These are phyloP conservation scores for Caenorhabditis becei DNA, from an alignment of 2,888 invertebrate species.

Conservation along the genomic window DNA sequence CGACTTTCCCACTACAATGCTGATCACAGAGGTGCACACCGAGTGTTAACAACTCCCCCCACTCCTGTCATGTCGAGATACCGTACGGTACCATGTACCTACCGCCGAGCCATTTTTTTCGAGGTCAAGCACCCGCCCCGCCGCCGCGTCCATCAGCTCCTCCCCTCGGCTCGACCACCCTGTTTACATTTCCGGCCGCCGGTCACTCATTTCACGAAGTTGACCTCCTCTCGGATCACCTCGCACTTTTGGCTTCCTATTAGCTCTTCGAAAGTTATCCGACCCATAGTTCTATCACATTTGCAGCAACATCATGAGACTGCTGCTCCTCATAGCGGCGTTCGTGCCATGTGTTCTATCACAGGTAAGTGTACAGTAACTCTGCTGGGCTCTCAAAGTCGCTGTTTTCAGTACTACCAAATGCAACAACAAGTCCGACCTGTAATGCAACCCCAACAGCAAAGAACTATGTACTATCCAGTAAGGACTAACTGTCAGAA, in stretches of 20 bases:
- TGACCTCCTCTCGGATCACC: slow-evolving; percentile 52
- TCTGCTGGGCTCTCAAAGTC: no score
- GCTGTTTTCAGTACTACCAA: slow-evolving; percentile 49
- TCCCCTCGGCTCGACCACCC: slow-evolving; percentile 52
- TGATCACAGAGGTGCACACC: slow-evolving; percentile 6
- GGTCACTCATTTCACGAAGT: slow-evolving; percentile 64
- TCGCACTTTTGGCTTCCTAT: slow-evolving; percentile 46
- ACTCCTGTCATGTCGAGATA: slow-evolving; percentile 16
- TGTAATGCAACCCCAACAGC: slow-evolving; percentile 59
- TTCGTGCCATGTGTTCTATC: slow-evolving; percentile 51
- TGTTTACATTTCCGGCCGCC: slow-evolving; percentile 64
- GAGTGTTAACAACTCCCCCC: slow-evolving; percentile 45
- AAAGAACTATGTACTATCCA: slow-evolving; percentile 75
- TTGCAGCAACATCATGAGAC: slow-evolving; percentile 57
- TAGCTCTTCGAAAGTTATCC: slow-evolving; percentile 6
- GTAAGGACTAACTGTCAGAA: slow-evolving; percentile 78
- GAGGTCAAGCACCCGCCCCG: slow-evolving; percentile 55
- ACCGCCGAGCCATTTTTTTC: slow-evolving; percentile 48
- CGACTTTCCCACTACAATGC: background rate
- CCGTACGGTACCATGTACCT: slow-evolving; percentile 53
- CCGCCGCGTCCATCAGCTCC: slow-evolving; percentile 42
- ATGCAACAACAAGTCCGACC: slow-evolving; percentile 47
- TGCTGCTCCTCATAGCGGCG: slow-evolving; percentile 63
- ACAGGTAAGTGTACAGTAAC: no score
- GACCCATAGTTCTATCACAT: background rate